Percentiles rank a stretch among this genome's conserved stretches.
These are phyloP conservation scores for Drosophila simulans DNA, from an alignment of 1,140 invertebrate genomes.

Conservation along the genomic window DNA sequence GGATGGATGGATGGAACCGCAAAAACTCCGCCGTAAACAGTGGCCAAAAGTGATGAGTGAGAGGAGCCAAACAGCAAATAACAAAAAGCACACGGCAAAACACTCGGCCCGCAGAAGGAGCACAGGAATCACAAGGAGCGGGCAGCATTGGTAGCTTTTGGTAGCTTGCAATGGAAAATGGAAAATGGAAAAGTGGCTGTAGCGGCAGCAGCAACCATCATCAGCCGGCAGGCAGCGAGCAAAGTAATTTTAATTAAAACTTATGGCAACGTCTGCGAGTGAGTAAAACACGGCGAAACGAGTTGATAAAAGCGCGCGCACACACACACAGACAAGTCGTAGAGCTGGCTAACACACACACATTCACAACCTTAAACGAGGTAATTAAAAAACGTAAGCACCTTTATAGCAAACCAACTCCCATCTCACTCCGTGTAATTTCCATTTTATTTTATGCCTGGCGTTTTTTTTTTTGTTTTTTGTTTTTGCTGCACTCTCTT, in stretches of 20 bases:
- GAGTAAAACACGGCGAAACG: conserved; percentile 81
- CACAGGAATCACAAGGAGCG: conserved; percentile 11
- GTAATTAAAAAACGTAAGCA: conserved; percentile 82
- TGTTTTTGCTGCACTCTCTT: conserved; percentile 53
- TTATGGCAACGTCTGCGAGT: conserved; percentile 82
- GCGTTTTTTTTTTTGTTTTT: conserved; percentile 51
- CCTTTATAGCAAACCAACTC: conserved; percentile 60
- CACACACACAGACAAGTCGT: conserved; percentile 22
- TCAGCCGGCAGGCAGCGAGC: conserved; percentile 65
- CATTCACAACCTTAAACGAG: conserved; percentile 67
- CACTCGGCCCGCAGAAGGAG: conserved; percentile 56
- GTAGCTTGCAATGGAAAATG: no score
- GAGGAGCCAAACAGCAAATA: conserved; percentile 77
- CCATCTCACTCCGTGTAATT: conserved; percentile 67
- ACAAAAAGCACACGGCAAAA: conserved; percentile 79
- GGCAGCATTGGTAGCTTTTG: background rate
- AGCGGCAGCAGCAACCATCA: conserved; percentile 32
- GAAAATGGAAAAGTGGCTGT: conserved; percentile 18
- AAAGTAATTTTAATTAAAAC: conserved; percentile 83
- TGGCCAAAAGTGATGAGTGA: conserved; percentile 56
- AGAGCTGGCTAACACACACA: conserved; percentile 23
- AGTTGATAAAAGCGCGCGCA: conserved; percentile 74
- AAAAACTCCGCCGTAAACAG: conserved; percentile 62
- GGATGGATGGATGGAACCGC: conserved; percentile 13
- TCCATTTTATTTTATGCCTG: conserved; percentile 78